Evolutionary conservation across 2,888 invertebrate species (phyloP), one percentile per base, ranked within the genome.

Genomic region (Ditylenchus weischeri): DNA sequence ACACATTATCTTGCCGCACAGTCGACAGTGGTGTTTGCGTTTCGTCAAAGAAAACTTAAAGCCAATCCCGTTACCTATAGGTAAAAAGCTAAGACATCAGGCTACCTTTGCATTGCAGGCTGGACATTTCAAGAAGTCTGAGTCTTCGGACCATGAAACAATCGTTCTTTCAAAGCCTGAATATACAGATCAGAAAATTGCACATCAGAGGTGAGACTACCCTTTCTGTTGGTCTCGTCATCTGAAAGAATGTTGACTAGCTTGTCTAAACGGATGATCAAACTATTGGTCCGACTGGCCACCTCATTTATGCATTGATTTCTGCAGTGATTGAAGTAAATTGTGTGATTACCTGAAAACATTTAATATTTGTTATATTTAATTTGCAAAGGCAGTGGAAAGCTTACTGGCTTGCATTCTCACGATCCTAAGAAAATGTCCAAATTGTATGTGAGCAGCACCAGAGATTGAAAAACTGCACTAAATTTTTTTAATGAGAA

Each of bases 61-160:
- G 3, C 29, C 29, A 29, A 5, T 29, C 29, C 5, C 29, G 29
- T 29, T 29, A 29, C 5, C 2, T 29, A 29, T 29, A 29, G 5
- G 29, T 29, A 29, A 29, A 5, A 29, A 29, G 29, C 29, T 29
- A 5, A 29, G 29, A 29, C 29, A 29, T 29, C 5, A 29, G 29
- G 29, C 29, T 29, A 29, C 29, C 43, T 57, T 57, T 21, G 57
- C 57, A 35, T 57, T 91, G 86, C 98, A 98, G 74, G 89, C 90
- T 0, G 93, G 92, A 84, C 96, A 98, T 11, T 91, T 85, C 71
- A 89, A 90, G 0, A 93, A 93, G 64, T 90, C 90, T 60, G 88
- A 88, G 48, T 96, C 96, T 80, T 93, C 91, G 57, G 92, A 86
- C 98, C 98, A 98, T 47, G 90, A 89, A 6, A 96, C 95, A 67